Conservation (phyloP, 1,140 invertebrate genomes). For the Periplaneta americana region DNA sequence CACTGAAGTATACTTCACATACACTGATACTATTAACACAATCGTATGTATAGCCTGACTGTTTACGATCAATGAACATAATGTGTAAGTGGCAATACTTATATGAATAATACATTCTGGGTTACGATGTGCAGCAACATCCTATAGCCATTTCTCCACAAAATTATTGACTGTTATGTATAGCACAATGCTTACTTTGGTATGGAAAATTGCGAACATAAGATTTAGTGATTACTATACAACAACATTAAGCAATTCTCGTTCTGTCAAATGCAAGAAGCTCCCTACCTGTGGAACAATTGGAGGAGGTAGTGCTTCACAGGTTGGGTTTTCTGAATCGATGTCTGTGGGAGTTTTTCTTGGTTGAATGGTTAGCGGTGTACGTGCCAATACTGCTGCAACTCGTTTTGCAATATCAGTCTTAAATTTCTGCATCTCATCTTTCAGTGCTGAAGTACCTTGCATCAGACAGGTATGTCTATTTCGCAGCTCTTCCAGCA, state of each 20-base stretch:
- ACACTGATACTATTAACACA: too few species aligned
- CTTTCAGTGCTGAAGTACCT: slow-evolving; percentile 50
- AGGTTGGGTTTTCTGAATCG: slow-evolving; percentile 43
- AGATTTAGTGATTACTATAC: too few species aligned
- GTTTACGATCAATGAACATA: too few species aligned
- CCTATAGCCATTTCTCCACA: too few species aligned
- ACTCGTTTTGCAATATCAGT: slow-evolving; percentile 62
- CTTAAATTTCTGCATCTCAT: slow-evolving; percentile 61
- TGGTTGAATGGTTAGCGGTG: slow-evolving; percentile 64
- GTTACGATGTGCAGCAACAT: too few species aligned
- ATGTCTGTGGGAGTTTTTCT: slow-evolving; percentile 57
- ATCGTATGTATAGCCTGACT: too few species aligned
- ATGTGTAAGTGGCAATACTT: too few species aligned
- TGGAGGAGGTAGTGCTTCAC: slow-evolving; percentile 30
- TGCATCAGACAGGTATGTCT: slow-evolving; percentile 51
- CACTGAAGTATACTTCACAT: too few species aligned
- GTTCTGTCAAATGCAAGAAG: neutral
- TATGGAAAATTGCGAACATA: too few species aligned
- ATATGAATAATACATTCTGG: too few species aligned
- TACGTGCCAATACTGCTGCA: slow-evolving; percentile 54
- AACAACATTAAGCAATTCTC: neutral
- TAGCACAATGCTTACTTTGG: too few species aligned
- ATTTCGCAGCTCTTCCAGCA: slow-evolving; percentile 56
- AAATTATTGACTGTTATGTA: too few species aligned
- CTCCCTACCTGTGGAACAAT: slow-evolving; percentile 32